A percentile compares a stretch with the other conserved stretches of the same genome.
Conservation (phyloP, 2,888 invertebrate genomes). For the Agriopis marginaria region DNA sequence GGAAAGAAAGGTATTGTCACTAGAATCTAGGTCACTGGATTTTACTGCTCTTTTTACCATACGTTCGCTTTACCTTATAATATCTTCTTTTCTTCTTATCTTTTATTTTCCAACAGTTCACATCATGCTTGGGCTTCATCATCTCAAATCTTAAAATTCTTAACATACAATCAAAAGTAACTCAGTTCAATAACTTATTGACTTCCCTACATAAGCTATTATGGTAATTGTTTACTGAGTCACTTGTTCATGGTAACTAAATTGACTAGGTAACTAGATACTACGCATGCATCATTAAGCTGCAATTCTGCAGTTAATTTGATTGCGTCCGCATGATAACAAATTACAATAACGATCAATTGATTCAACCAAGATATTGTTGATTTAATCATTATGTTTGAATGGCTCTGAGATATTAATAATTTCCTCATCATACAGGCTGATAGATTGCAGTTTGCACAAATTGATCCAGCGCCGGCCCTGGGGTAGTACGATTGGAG, state of each 20-base stretch:
- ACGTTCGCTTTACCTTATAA: not conserved
- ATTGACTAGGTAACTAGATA: not conserved
- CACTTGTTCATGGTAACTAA: constrained; percentile 1
- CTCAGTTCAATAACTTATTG: constrained; percentile 3
- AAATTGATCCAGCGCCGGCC: no score
- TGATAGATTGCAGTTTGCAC: constrained; percentile 2
- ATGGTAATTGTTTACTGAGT: not conserved
- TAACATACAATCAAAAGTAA: not conserved
- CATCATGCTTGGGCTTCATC: not conserved
- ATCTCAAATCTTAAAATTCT: not conserved
- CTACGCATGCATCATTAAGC: not conserved
- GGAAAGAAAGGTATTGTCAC: constrained; percentile 80
- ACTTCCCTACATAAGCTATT: constrained; percentile 1
- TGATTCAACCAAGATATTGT: not conserved
- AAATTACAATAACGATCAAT: constrained; percentile 6
- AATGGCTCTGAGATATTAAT: not conserved
- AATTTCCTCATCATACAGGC: not conserved
- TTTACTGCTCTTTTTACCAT: not conserved
- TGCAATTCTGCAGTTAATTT: constrained; percentile 7
- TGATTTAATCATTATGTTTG: not conserved
- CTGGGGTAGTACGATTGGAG: no score
- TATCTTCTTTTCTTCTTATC: not conserved
- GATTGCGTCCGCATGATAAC: constrained; percentile 10
- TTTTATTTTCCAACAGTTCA: not conserved
- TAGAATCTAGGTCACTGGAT: constrained; percentile 25